Evolutionary conservation across 1,140 invertebrate species (phyloP).

Genomic region (Caerostris extrusa): DNA sequence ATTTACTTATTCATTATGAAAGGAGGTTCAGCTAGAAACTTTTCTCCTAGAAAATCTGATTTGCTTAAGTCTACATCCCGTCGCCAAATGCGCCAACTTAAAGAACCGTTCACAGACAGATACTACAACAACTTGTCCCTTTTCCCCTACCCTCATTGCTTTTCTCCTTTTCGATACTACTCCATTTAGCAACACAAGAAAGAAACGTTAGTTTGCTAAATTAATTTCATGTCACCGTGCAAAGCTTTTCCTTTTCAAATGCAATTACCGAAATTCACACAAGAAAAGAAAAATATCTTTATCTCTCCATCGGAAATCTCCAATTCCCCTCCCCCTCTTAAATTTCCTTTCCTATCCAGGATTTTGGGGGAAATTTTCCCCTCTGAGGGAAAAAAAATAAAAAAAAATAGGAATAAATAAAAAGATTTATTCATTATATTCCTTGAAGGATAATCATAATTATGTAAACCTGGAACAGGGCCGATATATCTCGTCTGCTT

Average conservation of each 20-base stretch:
- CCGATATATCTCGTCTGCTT: slow-evolving; percentile 22
- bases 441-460: slow-evolving; percentile 69
- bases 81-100: not conserved
- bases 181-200: not conserved
- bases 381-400: not conserved
- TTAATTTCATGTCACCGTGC: slow-evolving; percentile 60
- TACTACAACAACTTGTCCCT: not conserved
- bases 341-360: not conserved
- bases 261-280: slow-evolving; percentile 11
- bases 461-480: slow-evolving; percentile 50
- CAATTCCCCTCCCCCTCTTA: not conserved
- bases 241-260: not conserved
- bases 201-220: slow-evolving; percentile 45
- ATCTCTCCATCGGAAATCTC: slow-evolving; percentile 29
- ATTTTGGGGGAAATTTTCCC: not conserved
- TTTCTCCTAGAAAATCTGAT: not conserved
- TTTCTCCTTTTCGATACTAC: not conserved
- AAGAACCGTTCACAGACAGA: not conserved
- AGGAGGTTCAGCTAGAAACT: not conserved
- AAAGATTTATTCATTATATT: slow-evolving; percentile 50
- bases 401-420: not conserved
- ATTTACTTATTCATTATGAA: not conserved
- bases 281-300: not conserved
- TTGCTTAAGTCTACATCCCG: not conserved
- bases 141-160: not conserved